Conservation (phyloP, 2,113 vertebrate genomes). For the Trinectes maculatus region DNA sequence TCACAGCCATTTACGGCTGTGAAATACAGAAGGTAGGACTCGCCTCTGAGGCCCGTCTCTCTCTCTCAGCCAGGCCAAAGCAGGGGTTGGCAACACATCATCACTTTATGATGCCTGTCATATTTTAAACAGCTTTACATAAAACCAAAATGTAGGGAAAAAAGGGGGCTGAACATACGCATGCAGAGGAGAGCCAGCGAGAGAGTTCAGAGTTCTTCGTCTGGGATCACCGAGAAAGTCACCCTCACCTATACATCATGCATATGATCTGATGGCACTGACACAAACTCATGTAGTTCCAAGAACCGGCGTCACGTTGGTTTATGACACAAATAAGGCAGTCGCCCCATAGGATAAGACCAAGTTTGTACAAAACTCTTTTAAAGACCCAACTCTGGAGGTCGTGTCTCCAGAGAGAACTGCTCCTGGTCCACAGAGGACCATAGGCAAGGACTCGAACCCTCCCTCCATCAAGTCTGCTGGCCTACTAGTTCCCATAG, state of each 20-base stretch:
- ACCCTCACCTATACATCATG: constrained; percentile 18
- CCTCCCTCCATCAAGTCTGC: constrained; percentile 37
- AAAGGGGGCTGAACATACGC: too few relatives aligned
- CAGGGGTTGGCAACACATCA: background rate
- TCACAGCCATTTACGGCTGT: constrained; percentile 37
- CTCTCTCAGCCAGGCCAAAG: background rate
- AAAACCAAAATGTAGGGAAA: background rate
- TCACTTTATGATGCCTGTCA: background rate
- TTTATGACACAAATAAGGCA: constrained; percentile 41
- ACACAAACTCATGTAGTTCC: background rate
- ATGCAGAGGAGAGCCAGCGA: too few relatives aligned
- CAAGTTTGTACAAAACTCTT: background rate
- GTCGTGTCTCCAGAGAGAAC: constrained; percentile 24
- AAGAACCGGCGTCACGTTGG: constrained; percentile 2
- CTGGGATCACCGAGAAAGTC: constrained; percentile 12
- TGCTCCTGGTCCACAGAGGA: constrained; percentile 6
- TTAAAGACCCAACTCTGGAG: constrained; percentile 35
- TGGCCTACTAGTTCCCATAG: constrained; percentile 62
- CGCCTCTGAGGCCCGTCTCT: background rate
- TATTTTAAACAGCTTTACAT: background rate
- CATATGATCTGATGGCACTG: constrained; percentile 3
- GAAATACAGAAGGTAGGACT: constrained; percentile 54
- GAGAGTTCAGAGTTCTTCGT: background rate
- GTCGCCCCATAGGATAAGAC: background rate
- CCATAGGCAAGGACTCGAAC: constrained; percentile 44